Base-by-base conservation (phyloP, 2,888 invertebrate genomes). In the Phania funesta region DNA sequence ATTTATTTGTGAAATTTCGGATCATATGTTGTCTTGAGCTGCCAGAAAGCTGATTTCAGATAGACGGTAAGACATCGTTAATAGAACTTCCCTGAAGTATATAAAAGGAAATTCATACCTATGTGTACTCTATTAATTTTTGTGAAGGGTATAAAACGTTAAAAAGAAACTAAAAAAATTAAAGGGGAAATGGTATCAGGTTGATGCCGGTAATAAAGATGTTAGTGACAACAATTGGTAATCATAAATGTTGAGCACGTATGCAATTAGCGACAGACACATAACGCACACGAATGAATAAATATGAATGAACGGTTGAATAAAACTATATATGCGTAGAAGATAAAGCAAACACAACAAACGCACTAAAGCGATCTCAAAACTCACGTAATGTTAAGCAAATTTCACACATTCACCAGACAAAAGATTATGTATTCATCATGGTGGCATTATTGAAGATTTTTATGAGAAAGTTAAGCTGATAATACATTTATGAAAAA, bases 181-280 rank as follows among this genome's bases (percentile, higher is more conserved):
- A 48, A 58, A 58, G 38, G 18, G n/a, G n/a, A n/a, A n/a, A n/a
- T n/a, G n/a, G n/a, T n/a, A 38, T 60, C 48, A 41, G n/a, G 38
- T 38, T 38, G 24, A 38, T 50, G 50, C n/a, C 18, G 38, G 38
- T 24, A 54, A 22, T 9, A 18, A 44, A 16, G 22, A 64, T 35
- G 48, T 29, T 24, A 32, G 3, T 46, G 18, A 54, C 52, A 64
- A 65, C 56, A 79, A 84, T 74, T 70, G 48, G 24, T 52, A 71
- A 76, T 73, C 83, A 84, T 78, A 81, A 84, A 84, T 74, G 71
- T 83, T 78, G 76, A 83, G 77, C 83, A 85, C 80, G 74, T 78
- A 81, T 77, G 75, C 79, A 83, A 83, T 85, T 84, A 85, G 80
- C 58, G 73, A 76, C 79, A 84, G 83, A 80, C 79, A 54, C n/a